Evolutionary conservation across 2,888 invertebrate species (phyloP).

Genomic region (Lithophane socia): DNA sequence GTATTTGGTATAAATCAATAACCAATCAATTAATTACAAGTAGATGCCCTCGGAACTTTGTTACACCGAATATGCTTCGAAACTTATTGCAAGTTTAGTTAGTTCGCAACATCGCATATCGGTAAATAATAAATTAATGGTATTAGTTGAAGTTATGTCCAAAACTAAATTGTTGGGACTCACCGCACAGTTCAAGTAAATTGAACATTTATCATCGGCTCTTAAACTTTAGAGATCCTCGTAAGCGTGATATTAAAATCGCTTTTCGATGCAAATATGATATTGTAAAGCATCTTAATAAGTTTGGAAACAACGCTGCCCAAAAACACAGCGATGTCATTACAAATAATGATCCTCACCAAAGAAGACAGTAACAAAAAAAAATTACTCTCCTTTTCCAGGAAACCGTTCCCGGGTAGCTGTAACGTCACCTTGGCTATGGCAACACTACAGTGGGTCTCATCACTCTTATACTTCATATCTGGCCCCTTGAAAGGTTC

Average conservation of each 20-base stretch:
- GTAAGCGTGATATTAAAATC: slow-evolving; percentile 20
- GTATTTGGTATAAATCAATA: slow-evolving; percentile 30
- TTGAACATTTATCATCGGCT: slow-evolving; percentile 47
- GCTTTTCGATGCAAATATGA: slow-evolving; percentile 12
- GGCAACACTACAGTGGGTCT: slow-evolving; percentile 78
- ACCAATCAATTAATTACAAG: slow-evolving; percentile 54
- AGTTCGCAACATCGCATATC: slow-evolving; percentile 50
- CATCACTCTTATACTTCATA: slow-evolving; percentile 72
- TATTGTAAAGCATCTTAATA: neutral
- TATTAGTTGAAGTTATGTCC: slow-evolving; percentile 47
- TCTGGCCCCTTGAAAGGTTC: slow-evolving; percentile 69
- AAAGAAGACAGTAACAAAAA: neutral
- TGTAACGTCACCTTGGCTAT: slow-evolving; percentile 67
- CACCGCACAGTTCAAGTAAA: slow-evolving; percentile 37
- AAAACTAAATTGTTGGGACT: slow-evolving; percentile 39
- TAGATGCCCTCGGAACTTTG: slow-evolving; percentile 43
- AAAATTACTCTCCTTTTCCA: slow-evolving; percentile 43
- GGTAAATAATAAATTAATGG: slow-evolving; percentile 58
- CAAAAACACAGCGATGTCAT: neutral
- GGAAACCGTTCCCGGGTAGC: slow-evolving; percentile 66
- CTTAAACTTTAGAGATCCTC: slow-evolving; percentile 26
- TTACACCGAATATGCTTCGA: slow-evolving; percentile 42
- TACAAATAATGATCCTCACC: neutral
- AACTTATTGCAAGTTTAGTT: slow-evolving; percentile 58
- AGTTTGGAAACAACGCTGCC: neutral